phyloP scores from a whole-genome alignment of 2,113 vertebrate species.

The Pseudolaguvia tuberculata region DNA sequence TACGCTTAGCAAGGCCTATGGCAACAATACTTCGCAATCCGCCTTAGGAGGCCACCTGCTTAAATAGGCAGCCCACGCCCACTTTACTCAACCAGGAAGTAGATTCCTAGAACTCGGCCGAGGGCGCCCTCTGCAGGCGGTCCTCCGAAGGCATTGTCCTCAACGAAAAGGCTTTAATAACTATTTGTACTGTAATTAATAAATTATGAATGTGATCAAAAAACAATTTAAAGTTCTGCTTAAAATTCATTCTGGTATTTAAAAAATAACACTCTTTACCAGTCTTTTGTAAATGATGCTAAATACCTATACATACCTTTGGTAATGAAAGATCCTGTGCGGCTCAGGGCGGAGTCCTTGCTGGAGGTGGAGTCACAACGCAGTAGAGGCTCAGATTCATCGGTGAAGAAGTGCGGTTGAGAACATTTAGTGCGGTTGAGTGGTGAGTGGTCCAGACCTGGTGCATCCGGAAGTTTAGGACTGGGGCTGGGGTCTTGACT shows the following conservation, averaged over 20 bases:
- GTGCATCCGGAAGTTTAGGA: constrained; percentile 71
- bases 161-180: too few relatives aligned
- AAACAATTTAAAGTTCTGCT: background rate
- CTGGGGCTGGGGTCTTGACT: constrained; percentile 71
- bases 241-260: background rate
- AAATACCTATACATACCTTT: constrained; percentile 76
- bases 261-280: background rate
- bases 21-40: too few relatives aligned
- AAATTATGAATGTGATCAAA: too few relatives aligned
- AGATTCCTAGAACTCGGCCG: too few relatives aligned
- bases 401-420: constrained; percentile 89
- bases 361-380: constrained; percentile 96
- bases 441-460: constrained; percentile 76
- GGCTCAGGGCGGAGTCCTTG: constrained; percentile 89
- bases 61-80: too few relatives aligned
- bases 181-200: too few relatives aligned
- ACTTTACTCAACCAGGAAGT: too few relatives aligned
- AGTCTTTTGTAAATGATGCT: background rate
- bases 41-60: too few relatives aligned
- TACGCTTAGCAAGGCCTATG: too few relatives aligned
- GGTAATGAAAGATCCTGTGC: constrained; percentile 96
- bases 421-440: constrained; percentile 84
- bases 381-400: constrained; percentile 91
- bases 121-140: too few relatives aligned
- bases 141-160: too few relatives aligned